Evolutionary conservation across 2,113 vertebrate species (phyloP).

Genomic region (Speoplatyrhinus poulsoni): DNA sequence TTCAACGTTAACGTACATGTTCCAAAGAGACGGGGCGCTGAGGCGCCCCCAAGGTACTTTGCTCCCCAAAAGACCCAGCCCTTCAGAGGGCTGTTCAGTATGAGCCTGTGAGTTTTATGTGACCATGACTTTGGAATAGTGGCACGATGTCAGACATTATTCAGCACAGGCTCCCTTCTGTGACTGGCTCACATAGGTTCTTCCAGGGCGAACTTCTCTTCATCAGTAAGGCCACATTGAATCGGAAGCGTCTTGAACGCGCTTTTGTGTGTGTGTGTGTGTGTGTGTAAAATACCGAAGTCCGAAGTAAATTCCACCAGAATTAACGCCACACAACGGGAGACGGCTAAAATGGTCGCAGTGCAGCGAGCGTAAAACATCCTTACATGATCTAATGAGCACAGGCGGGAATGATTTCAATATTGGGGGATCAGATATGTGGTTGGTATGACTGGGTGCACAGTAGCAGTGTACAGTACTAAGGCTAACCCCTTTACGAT

Average conservation of each 20-base stretch:
- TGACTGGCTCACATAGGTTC: conserved; percentile 32
- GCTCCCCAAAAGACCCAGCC: conserved; percentile 36
- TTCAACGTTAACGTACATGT: conserved; percentile 27
- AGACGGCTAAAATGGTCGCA: conserved; percentile 42
- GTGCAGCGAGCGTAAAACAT: conserved; percentile 6
- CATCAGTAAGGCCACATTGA: conserved; percentile 80
- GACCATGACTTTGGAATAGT: neutral
- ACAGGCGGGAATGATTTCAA: conserved; percentile 9
- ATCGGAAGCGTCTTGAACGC: conserved; percentile 55
- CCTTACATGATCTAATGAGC: neutral
- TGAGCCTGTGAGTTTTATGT: conserved; percentile 15
- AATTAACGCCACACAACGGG: conserved; percentile 49
- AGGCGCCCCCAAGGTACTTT: conserved; percentile 24
- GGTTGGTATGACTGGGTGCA: conserved; percentile 53
- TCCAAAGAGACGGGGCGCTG: conserved; percentile 3
- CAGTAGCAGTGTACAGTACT: conserved; percentile 67
- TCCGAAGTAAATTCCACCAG: conserved; percentile 40
- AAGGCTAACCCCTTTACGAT: conserved; percentile 66
- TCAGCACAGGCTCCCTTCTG: neutral
- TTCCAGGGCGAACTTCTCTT: conserved; percentile 46
- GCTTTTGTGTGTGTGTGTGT: conserved; percentile 7
- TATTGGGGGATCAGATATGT: conserved; percentile 62
- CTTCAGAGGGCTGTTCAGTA: conserved; percentile 51
- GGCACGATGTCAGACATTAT: neutral
- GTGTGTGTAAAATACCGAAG: conserved; percentile 17